Conservation (phyloP, 2,888 invertebrate species). For the Hydropsyche betteni region DNA sequence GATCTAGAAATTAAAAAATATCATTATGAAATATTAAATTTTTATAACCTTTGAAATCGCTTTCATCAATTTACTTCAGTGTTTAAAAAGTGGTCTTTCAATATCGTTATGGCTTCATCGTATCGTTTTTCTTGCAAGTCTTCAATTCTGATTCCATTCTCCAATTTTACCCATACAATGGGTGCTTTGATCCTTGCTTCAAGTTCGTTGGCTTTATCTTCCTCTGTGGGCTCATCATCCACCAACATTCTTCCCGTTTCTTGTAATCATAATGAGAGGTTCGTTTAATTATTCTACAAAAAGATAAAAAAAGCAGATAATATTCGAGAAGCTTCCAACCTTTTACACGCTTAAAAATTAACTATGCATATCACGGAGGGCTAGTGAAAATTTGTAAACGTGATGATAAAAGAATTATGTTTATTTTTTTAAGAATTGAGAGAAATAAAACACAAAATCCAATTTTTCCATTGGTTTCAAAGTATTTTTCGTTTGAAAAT, state of each 20-base stretch:
- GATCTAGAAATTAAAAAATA: conserved; percentile 55
- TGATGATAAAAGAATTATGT: neutral
- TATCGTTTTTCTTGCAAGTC: conserved; percentile 63
- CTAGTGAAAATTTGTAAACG: neutral
- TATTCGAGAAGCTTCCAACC: conserved; percentile 17
- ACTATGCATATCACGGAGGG: no score
- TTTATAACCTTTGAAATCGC: neutral
- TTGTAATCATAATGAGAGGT: conserved; percentile 20
- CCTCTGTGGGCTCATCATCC: conserved; percentile 52
- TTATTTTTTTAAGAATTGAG: neutral
- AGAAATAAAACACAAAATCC: neutral
- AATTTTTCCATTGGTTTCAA: neutral
- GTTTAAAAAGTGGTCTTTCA: conserved; percentile 61
- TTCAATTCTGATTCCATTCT: conserved; percentile 61
- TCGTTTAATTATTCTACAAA: conserved; percentile 33
- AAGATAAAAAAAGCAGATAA: neutral
- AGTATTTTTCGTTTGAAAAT: neutral
- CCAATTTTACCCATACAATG: conserved; percentile 59
- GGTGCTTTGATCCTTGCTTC: conserved; percentile 64
- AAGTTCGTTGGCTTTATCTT: conserved; percentile 61
- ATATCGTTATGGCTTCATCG: conserved; percentile 59
- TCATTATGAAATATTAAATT: neutral
- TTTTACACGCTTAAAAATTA: neutral
- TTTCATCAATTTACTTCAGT: conserved; percentile 58
- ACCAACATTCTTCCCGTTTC: conserved; percentile 31